Evolutionary conservation across 1,140 invertebrate species (phyloP).

Genomic region (Scaptodrosophila lebanonensis): DNA sequence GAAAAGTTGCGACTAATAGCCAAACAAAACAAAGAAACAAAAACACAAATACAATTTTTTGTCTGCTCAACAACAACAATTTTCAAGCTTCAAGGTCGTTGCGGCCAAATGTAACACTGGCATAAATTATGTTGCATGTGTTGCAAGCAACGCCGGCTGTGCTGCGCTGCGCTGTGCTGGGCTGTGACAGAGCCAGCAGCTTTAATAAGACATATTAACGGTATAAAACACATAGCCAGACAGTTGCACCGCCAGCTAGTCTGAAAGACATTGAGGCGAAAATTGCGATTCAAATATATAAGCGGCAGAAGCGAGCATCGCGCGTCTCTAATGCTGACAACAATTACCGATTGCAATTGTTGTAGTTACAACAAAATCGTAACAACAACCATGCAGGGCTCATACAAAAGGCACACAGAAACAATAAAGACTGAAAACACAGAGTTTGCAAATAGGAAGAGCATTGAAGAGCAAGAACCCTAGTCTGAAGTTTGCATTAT

Average conservation of each 20-base stretch:
- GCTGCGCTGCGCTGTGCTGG: slow-evolving; percentile 8
- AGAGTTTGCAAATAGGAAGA: no score
- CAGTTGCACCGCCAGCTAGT: no score
- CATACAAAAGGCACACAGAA: slow-evolving; percentile 20
- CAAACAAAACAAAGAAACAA: slow-evolving; percentile 9
- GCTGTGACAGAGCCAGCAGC: no score
- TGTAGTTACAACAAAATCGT: slow-evolving; percentile 25
- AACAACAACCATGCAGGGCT: slow-evolving; percentile 32
- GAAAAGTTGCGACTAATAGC: slow-evolving; percentile 23
- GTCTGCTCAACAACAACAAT: slow-evolving; percentile 47
- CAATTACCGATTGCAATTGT: slow-evolving; percentile 41
- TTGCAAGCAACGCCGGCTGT: slow-evolving; percentile 23
- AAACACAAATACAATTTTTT: slow-evolving; percentile 23
- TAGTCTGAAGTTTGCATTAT: no score
- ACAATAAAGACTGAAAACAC: slow-evolving; percentile 28
- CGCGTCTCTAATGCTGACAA: no score
- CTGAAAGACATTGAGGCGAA: slow-evolving; percentile 16
- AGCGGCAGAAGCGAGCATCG: slow-evolving; percentile 14
- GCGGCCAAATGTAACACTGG: slow-evolving; percentile 63
- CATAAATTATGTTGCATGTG: slow-evolving; percentile 63
- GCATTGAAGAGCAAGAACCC: no score
- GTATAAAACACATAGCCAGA: slow-evolving; percentile 21
- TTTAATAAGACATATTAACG: no score
- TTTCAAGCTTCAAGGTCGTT: slow-evolving; percentile 61
- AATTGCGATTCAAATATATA: slow-evolving; percentile 33